Evolutionary conservation across 2,113 vertebrate genomes (phyloP).

Genomic region (Tympanuchus pallidicinctus): DNA sequence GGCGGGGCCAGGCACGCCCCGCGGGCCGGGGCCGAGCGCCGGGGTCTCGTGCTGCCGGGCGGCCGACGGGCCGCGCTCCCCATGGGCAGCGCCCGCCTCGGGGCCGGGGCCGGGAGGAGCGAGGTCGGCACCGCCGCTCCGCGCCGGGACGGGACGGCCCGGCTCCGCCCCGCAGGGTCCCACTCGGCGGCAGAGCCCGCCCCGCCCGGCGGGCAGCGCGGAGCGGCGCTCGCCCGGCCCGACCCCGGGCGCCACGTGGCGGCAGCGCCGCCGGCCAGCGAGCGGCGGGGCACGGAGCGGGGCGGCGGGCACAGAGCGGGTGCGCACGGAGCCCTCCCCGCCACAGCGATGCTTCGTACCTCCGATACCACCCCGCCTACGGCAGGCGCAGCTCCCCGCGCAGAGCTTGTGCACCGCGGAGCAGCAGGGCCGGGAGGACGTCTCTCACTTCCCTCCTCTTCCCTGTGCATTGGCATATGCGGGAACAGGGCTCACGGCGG

Average conservation of each 20-base stretch:
- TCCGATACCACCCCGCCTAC: too few relatives aligned
- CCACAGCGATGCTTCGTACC: background rate
- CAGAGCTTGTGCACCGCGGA: accelerated
- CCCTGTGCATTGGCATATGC: accelerated
- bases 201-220: background rate
- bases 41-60: background rate
- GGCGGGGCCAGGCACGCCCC: constrained; percentile 43
- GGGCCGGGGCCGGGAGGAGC: background rate
- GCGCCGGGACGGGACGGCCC: background rate
- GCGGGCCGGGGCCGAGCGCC: background rate
- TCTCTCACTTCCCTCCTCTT: background rate
- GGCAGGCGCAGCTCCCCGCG: too few relatives aligned
- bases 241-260: constrained; percentile 30
- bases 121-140: too few relatives aligned
- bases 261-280: background rate
- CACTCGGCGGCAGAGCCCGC: background rate
- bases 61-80: background rate
- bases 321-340: too few relatives aligned
- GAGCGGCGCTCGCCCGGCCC: background rate
- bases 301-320: too few relatives aligned
- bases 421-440: accelerated
- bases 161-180: background rate
- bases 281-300: too few relatives aligned
- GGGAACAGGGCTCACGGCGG: accelerated
- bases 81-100: background rate